Evolutionary conservation across 2,797 vertebrate genomes (phyloP).

Genomic region (Chelon auratus): DNA sequence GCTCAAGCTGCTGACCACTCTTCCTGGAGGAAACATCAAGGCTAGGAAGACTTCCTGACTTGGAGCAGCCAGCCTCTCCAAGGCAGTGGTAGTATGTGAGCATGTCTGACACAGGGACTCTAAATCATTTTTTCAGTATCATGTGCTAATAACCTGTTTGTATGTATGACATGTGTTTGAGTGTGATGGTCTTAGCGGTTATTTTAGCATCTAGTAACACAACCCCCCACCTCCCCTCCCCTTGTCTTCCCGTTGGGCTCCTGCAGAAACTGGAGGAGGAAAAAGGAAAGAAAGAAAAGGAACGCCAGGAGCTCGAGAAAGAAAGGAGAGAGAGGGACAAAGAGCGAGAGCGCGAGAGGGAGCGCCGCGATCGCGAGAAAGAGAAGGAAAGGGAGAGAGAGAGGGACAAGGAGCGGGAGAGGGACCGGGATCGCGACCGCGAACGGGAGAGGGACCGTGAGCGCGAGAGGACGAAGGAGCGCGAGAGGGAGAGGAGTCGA

Average conservation of each 20-base stretch:
- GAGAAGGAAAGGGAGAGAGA: conserved; percentile 64
- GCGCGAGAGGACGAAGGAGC: conserved; percentile 68
- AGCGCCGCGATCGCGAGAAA: conserved; percentile 79
- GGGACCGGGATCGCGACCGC: conserved; percentile 67
- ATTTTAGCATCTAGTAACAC: conserved; percentile 30
- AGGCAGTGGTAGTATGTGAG: conserved; percentile 75
- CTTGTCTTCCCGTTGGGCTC: conserved; percentile 76
- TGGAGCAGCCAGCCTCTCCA: conserved; percentile 63
- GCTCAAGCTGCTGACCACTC: conserved; percentile 68
- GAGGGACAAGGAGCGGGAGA: conserved; percentile 69
- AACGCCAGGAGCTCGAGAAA: conserved; percentile 93
- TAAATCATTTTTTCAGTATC: conserved; percentile 48
- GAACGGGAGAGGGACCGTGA: conserved; percentile 71
- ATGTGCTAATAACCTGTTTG: conserved; percentile 60
- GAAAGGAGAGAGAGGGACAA: conserved; percentile 94
- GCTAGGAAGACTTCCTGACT: conserved; percentile 65
- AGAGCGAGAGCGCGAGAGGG: conserved; percentile 87
- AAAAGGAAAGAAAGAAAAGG: conserved; percentile 97
- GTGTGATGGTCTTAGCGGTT: conserved; percentile 27
- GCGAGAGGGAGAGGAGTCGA: conserved; percentile 74
- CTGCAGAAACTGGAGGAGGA: conserved; percentile 98
- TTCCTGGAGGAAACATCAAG: conserved; percentile 64
- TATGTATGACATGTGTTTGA: conserved; percentile 81
- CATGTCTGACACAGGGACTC: conserved; percentile 63
- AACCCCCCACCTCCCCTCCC: background rate